Base-by-base conservation (phyloP, 35 echinoderm and acorn worm genomes). In the Lytechinus variegatus region DNA sequence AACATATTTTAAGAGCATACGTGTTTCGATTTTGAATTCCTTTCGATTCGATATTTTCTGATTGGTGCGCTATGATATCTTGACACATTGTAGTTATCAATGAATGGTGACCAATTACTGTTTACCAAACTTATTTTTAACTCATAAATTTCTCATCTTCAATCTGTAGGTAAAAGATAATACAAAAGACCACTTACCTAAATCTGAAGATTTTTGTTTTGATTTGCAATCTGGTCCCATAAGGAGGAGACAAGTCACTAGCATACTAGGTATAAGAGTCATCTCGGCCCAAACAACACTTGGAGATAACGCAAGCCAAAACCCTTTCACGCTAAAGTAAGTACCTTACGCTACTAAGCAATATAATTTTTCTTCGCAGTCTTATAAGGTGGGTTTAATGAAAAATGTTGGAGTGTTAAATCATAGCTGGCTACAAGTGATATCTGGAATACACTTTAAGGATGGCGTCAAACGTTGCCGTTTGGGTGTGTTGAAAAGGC, bases 191-290 rank as follows among this genome's bases (percentile, higher is more conserved):
- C 16, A 90, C 88, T 90, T 90, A 90, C 88, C 29, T 90, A 90
- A 54, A 54, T 90, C 88, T 14, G 88, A 52, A 10, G 88, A 54
- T 54, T 90, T 90, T 44, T 90, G 88, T 90, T 90, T 90, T 90
- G 88, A 90, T 44, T 10, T 52, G 52, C 88, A 90, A 52, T 90
- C 88, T 14, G 88, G 88, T 52, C 88, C 88, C 28, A 90, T 54
- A 7, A 90, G 88, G 52, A 90, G 88, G 33, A 90, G 88, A 90
- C 88, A 90, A 52, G 88, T 90, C 88, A 90, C 29, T 2, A 90
- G 24, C 88, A 90, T 90, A 54, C 88, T 90, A 10, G 88, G 88
- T 52, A 90, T 90, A 10, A 90, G 28, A 21, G 88, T 90, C 88
- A 90, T 90, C 88, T 44, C 88, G 28, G 24, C 29, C 29, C 88